phyloP scores from a whole-genome alignment of 2,113 vertebrate genomes.

The Gymnocephalus cernua region DNA sequence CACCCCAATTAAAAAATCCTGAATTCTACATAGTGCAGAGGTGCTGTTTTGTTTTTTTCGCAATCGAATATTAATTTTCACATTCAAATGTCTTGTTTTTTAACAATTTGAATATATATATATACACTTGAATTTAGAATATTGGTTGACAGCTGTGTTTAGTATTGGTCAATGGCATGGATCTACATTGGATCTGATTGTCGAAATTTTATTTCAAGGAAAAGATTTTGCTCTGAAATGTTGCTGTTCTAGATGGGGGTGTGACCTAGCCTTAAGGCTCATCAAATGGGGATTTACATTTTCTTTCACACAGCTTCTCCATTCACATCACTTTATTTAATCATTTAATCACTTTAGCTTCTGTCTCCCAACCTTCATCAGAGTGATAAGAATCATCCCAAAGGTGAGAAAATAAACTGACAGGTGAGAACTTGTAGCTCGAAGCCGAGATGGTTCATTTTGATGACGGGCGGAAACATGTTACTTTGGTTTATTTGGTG shows the following conservation, averaged over 20 bases:
- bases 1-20: no score
- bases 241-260: not conserved
- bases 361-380: not conserved
- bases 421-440: not conserved
- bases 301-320: not conserved
- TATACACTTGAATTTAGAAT: no score
- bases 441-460: not conserved
- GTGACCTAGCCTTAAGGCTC: no score
- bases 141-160: no score
- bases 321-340: not conserved
- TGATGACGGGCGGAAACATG: not conserved
- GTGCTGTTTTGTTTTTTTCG: no score
- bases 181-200: not conserved
- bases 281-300: no score
- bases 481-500: not conserved
- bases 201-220: not conserved
- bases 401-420: slow-evolving; percentile 1
- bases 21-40: no score
- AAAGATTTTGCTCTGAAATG: not conserved
- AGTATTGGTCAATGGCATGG: no score
- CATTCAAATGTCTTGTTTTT: no score
- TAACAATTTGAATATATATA: no score
- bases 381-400: not conserved
- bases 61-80: no score
- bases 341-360: not conserved